Base-by-base conservation (phyloP, 2,797 vertebrate species). In the Delichon dasypus region DNA sequence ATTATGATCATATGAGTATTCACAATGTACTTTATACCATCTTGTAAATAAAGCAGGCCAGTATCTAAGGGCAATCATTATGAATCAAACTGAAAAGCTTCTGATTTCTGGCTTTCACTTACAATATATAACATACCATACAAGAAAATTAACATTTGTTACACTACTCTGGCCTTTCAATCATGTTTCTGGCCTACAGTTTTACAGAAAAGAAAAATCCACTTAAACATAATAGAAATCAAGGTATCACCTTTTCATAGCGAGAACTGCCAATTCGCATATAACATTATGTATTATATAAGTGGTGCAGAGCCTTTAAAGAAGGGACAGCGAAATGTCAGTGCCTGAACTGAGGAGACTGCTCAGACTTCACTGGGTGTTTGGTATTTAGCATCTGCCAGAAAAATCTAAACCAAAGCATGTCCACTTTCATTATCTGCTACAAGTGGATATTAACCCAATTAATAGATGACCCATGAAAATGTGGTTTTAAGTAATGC, bases 21-120 rank as follows among this genome's bases (percentile, higher is more conserved):
- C 95, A 91, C 65, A 88, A 82, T 50, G 71, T 61, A 82, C 71
- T 96, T 94, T 94, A 87, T 51, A 9, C 79, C 89, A 85, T 76
- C 74, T 61, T 68, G 53, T 91, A 88, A 96, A 95, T 93, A 96
- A 93, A 93, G 73, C 42, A 87, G 93, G 26, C 83, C 70, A 57
- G 44, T 77, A 85, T 72, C 71, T 71, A 87, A 95, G 42, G 93
- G 62, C 85, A 95, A 94, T 96, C 77, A 85, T 89, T 94, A 76
- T 5, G 1, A 93, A 80, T 82, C 91, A 89, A 15, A 3, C 50
- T 88, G 91, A 95, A 95, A 96, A 87, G 83, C 77, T 42, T 60
- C 71, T 95, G 95, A 96, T 94, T 97, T 94, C 67, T 93, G 83
- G 26, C 95, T 94, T 95, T 93, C 76, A 76, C 19, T 91, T 81